Conservation (phyloP, 2,888 invertebrate genomes). For the Augiades crinisus region DNA sequence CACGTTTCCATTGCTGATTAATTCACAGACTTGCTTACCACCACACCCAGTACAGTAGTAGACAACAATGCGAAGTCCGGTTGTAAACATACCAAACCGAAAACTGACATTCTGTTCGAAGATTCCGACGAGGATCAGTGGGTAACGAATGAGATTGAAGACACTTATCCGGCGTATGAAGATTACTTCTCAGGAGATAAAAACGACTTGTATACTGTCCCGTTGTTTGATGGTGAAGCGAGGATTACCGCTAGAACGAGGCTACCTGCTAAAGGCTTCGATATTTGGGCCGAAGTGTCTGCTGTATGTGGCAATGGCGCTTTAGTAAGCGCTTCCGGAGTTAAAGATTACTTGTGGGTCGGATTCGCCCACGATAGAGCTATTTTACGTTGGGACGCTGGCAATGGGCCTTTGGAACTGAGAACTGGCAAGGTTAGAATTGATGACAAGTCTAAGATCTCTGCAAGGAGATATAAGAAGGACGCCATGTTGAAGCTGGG, state of each 20-base stretch:
- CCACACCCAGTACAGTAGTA: slow-evolving; percentile 38
- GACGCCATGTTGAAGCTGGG: slow-evolving; percentile 66
- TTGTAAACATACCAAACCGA: slow-evolving; percentile 38
- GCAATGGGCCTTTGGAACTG: slow-evolving; percentile 63
- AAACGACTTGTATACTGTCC: slow-evolving; percentile 57
- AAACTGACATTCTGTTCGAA: slow-evolving; percentile 38
- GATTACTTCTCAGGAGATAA: slow-evolving; percentile 57
- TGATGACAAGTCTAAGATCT: slow-evolving; percentile 62
- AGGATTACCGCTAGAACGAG: slow-evolving; percentile 59
- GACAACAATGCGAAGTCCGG: slow-evolving; percentile 30
- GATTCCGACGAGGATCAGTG: slow-evolving; percentile 43
- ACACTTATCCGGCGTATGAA: slow-evolving; percentile 49
- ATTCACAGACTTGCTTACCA: slow-evolving; percentile 61
- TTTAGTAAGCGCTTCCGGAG: slow-evolving; percentile 63
- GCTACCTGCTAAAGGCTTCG: slow-evolving; percentile 67
- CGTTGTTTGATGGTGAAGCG: slow-evolving; percentile 68
- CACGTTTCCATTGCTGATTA: slow-evolving; percentile 33
- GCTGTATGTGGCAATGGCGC: slow-evolving; percentile 66
- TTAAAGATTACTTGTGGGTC: slow-evolving; percentile 72
- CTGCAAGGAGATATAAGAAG: slow-evolving; percentile 67
- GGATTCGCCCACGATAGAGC: slow-evolving; percentile 63
- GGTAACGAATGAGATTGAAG: slow-evolving; percentile 55
- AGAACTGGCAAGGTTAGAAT: slow-evolving; percentile 60
- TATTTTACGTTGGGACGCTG: slow-evolving; percentile 66
- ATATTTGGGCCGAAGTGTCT: slow-evolving; percentile 73